A percentile compares a stretch with the other conserved stretches of the same genome.
Evolutionary conservation across 2,888 invertebrate genomes (phyloP).

Genomic region (Oxystoma pomonae): DNA sequence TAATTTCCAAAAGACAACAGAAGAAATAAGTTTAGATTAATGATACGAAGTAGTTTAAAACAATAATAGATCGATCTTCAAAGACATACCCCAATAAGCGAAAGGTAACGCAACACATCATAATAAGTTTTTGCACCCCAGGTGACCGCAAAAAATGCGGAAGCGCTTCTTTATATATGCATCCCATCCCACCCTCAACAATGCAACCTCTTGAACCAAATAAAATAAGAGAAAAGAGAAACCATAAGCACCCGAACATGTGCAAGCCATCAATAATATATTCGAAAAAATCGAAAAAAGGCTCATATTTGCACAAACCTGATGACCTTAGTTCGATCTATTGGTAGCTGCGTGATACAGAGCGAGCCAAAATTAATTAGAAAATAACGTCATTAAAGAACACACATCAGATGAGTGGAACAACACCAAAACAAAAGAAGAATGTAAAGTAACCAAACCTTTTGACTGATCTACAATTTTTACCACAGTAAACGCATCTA

Average conservation of each 20-base stretch:
- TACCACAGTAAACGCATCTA: no score
- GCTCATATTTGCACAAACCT: constrained; percentile 25
- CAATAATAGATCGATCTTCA: no score
- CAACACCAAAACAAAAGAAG: no score
- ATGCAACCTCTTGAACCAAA: constrained; percentile 20
- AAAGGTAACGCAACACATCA: constrained; percentile 18
- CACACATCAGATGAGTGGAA: no score
- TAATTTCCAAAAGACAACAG: no score
- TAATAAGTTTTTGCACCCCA: constrained; percentile 23
- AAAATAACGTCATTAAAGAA: no score
- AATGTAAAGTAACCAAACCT: no score
- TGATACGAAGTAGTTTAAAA: no score
- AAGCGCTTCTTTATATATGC: constrained; percentile 11
- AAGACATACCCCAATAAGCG: no score
- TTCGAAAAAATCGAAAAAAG: constrained; percentile 21
- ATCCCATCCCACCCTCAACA: constrained; percentile 18
- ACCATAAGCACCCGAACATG: constrained; percentile 29
- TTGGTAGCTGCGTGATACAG: neutral
- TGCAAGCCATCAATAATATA: constrained; percentile 28
- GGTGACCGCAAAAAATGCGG: constrained; percentile 28
- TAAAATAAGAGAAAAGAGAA: constrained; percentile 22
- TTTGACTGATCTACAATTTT: no score
- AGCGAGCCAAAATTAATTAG: neutral
- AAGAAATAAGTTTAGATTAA: no score
- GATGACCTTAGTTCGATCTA: constrained; percentile 5